These are phyloP conservation scores for Lottia gigantea DNA, from an alignment of 2,888 invertebrate genomes.

Conservation along the genomic window DNA sequence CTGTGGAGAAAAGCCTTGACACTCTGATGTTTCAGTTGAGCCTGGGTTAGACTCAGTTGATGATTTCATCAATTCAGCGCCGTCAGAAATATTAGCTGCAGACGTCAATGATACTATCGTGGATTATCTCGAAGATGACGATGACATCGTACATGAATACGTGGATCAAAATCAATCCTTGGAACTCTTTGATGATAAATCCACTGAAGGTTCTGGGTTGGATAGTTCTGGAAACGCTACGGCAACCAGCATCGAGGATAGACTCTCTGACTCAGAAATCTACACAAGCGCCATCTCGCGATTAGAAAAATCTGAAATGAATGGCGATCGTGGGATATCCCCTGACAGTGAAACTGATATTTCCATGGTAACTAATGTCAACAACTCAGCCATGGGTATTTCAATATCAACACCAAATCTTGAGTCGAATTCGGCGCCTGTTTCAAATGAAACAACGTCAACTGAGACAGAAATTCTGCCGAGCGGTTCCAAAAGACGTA, in stretches of 20 bases:
- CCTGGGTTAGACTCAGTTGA: background rate
- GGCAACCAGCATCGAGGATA: background rate
- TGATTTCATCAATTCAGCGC: background rate
- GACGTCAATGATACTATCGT: background rate
- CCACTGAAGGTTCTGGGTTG: background rate
- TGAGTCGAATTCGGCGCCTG: too few species aligned
- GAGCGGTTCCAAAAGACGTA: background rate
- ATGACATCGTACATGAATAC: conserved; percentile 1
- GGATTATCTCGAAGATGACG: background rate
- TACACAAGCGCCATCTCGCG: background rate
- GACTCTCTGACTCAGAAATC: background rate
- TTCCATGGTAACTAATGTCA: background rate
- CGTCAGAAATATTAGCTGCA: background rate
- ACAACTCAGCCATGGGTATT: background rate
- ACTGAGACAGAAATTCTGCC: background rate
- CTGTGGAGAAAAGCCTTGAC: background rate
- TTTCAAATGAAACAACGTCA: background rate
- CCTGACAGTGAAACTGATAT: background rate
- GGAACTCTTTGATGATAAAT: background rate
- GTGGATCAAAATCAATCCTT: background rate
- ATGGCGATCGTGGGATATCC: background rate
- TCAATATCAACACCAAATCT: background rate
- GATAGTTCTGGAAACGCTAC: background rate
- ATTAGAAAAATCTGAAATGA: background rate
- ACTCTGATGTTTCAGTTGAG: background rate